Conservation (phyloP, 2,797 vertebrate genomes). For the Distichodus sexfasciatus region DNA sequence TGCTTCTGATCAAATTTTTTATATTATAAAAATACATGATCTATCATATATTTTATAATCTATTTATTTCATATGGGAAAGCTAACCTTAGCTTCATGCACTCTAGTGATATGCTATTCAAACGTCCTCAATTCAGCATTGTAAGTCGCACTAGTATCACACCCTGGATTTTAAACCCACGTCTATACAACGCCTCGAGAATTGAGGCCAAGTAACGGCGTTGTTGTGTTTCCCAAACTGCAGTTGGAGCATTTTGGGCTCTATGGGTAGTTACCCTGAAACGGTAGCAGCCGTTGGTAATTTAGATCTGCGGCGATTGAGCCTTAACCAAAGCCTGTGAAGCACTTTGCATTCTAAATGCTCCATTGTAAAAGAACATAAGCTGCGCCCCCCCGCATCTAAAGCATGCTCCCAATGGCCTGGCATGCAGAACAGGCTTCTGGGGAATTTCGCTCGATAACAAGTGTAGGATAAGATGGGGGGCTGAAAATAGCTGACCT, state of each 20-base stretch:
- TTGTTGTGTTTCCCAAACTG: neutral
- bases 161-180: too few relatives aligned
- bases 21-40: too few relatives aligned
- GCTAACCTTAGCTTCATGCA: too few relatives aligned
- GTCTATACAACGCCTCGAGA: too few relatives aligned
- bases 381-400: slow-evolving; percentile 27
- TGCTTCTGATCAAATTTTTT: too few relatives aligned
- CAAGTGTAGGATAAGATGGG: slow-evolving; percentile 28
- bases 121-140: too few relatives aligned
- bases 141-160: too few relatives aligned
- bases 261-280: too few relatives aligned
- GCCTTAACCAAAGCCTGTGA: slow-evolving; percentile 61
- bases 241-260: neutral
- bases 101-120: too few relatives aligned
- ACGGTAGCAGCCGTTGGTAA: slow-evolving; percentile 51
- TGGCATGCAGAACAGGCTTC: slow-evolving; percentile 3
- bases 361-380: slow-evolving; percentile 52
- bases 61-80: too few relatives aligned
- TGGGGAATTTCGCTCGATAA: slow-evolving; percentile 55
- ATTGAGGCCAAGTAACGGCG: too few relatives aligned
- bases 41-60: too few relatives aligned
- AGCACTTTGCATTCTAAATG: slow-evolving; percentile 49
- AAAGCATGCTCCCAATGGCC: neutral
- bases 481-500: slow-evolving; percentile 50
- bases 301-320: slow-evolving; percentile 53